These are phyloP conservation scores for Ornithoptera alexandrae DNA, from an alignment of 2,888 invertebrate species.

Conservation along the genomic window DNA sequence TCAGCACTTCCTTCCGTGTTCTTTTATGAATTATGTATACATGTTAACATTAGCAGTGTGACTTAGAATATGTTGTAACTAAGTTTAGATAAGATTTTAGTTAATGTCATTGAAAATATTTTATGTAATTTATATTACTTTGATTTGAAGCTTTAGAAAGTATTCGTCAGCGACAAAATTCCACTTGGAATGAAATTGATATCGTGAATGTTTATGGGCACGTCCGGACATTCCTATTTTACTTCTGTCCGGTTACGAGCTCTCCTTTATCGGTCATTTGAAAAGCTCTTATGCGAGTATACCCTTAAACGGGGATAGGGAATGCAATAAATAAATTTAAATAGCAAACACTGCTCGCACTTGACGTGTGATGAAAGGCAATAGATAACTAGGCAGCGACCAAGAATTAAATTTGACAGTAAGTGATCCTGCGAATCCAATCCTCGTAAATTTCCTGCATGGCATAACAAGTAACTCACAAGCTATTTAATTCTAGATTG, in stretches of 20 bases:
- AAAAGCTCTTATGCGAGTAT: neutral
- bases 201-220: slow-evolving; percentile 4
- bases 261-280: slow-evolving; percentile 7
- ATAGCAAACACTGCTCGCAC: neutral
- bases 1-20: no score
- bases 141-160: neutral
- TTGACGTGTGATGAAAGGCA: neutral
- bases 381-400: neutral
- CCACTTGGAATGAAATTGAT: slow-evolving; percentile 1
- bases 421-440: neutral
- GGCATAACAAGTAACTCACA: no score
- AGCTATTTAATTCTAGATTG: no score
- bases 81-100: no score
- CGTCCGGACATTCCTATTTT: slow-evolving; percentile 6
- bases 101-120: neutral
- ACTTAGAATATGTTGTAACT: no score
- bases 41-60: no score
- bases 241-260: slow-evolving; percentile 11
- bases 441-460: no score
- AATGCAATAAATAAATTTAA: slow-evolving; percentile 5
- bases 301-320: neutral
- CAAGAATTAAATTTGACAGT: neutral
- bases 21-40: no score
- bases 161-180: neutral
- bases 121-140: neutral